These are phyloP conservation scores for Corydoras maculifer DNA, from an alignment of 2,113 vertebrate species.

Conservation along the genomic window DNA sequence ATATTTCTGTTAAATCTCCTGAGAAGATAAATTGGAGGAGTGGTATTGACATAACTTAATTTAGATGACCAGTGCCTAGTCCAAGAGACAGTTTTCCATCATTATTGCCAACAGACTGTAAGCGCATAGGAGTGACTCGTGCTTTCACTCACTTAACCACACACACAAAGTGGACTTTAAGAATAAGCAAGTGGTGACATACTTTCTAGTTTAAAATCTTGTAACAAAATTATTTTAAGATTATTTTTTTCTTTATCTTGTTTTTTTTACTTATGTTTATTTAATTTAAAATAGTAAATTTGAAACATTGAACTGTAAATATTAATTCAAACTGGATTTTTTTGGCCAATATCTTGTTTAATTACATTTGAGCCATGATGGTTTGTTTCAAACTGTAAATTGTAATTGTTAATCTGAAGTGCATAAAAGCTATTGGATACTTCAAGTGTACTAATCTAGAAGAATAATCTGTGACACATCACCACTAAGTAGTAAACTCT, in stretches of 20 bases:
- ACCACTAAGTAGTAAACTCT: constrained; percentile 18
- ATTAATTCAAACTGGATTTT: too few species aligned
- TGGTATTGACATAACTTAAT: constrained; percentile 74
- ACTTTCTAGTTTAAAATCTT: too few species aligned
- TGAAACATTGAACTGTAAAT: too few species aligned
- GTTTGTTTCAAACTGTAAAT: too few species aligned
- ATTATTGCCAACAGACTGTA: constrained; percentile 53
- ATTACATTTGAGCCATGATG: too few species aligned
- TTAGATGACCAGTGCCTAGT: constrained; percentile 55
- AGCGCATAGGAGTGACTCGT: constrained; percentile 1
- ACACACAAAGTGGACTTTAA: constrained; percentile 18
- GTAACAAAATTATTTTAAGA: too few species aligned
- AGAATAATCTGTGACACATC: not conserved
- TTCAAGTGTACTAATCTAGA: not conserved
- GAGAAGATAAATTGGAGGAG: constrained; percentile 65
- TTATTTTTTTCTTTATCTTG: too few species aligned
- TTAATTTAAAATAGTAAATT: too few species aligned
- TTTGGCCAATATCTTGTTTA: too few species aligned
- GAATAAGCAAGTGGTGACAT: too few species aligned
- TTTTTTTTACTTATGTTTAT: too few species aligned
- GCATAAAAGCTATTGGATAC: not conserved
- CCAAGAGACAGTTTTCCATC: constrained; percentile 54
- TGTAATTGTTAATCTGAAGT: too few species aligned
- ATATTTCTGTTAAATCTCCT: constrained; percentile 65
- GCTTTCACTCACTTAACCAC: not conserved